Evolutionary conservation across 2,888 invertebrate genomes (phyloP).

Genomic region (Sepioteuthis lessoniana): DNA sequence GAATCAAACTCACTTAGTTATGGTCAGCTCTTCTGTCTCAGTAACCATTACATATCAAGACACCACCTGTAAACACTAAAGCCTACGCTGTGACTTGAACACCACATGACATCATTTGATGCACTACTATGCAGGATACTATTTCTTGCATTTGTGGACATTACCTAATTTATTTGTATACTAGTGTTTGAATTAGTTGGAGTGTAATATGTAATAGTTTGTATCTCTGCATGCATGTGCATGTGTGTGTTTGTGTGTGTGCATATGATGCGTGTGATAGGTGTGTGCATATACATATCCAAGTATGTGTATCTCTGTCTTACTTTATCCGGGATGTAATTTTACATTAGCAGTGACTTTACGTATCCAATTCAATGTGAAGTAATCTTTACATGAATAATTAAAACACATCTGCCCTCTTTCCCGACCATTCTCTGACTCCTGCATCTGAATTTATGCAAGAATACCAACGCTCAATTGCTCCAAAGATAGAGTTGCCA

Average conservation of each 20-base stretch:
- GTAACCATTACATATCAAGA: too few species aligned
- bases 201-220: background rate
- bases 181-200: too few species aligned
- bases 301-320: background rate
- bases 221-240: background rate
- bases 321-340: background rate
- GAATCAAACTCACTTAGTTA: too few species aligned
- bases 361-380: background rate
- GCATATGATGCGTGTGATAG: too few species aligned
- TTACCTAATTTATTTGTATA: too few species aligned
- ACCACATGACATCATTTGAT: too few species aligned
- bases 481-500: background rate
- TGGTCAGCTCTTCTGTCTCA: too few species aligned
- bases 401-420: background rate
- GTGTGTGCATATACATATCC: background rate
- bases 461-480: background rate
- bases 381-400: slow-evolving; percentile 23
- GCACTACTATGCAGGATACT: too few species aligned
- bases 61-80: too few species aligned
- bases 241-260: background rate
- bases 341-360: slow-evolving; percentile 33
- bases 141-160: too few species aligned
- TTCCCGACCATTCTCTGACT: background rate
- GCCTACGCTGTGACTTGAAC: too few species aligned
- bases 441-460: background rate